Percentiles rank a stretch among this genome's conserved stretches.
phyloP scores from a whole-genome alignment of 1,140 invertebrate genomes.

The Trichonephila clavata region DNA sequence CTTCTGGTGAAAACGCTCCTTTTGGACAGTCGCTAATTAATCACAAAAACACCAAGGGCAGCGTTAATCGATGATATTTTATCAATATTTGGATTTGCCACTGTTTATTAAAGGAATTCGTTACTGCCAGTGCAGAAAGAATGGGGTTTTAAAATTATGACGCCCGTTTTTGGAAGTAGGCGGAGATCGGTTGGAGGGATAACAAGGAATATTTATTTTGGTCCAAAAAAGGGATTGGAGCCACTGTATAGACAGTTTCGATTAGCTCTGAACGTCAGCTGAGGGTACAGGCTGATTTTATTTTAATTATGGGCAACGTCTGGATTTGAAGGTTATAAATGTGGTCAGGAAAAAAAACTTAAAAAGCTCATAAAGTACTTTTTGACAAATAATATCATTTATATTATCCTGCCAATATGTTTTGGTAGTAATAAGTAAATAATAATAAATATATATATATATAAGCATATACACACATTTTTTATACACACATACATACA shows the following conservation, averaged over 20 bases:
- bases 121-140: slow-evolving; percentile 5
- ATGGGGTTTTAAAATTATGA: slow-evolving; percentile 41
- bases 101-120: slow-evolving; percentile 73
- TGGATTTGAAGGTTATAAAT: background rate
- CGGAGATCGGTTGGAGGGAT: background rate
- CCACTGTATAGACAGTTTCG: slow-evolving; percentile 18
- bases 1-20: slow-evolving; percentile 15
- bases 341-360: background rate
- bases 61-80: slow-evolving; percentile 72
- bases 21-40: slow-evolving; percentile 66
- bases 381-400: too few species aligned
- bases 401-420: too few species aligned
- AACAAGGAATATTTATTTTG: background rate
- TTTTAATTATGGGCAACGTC: background rate
- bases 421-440: too few species aligned
- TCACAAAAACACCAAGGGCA: slow-evolving; percentile 70
- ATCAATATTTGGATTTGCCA: slow-evolving; percentile 72
- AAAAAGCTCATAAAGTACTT: too few species aligned
- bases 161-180: background rate
- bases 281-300: background rate
- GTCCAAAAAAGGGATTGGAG: background rate
- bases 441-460: too few species aligned
- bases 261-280: background rate
- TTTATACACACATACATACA: too few species aligned
- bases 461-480: too few species aligned